Conservation (phyloP, 2,113 vertebrate genomes). For the Rhabdornis inornatus region DNA sequence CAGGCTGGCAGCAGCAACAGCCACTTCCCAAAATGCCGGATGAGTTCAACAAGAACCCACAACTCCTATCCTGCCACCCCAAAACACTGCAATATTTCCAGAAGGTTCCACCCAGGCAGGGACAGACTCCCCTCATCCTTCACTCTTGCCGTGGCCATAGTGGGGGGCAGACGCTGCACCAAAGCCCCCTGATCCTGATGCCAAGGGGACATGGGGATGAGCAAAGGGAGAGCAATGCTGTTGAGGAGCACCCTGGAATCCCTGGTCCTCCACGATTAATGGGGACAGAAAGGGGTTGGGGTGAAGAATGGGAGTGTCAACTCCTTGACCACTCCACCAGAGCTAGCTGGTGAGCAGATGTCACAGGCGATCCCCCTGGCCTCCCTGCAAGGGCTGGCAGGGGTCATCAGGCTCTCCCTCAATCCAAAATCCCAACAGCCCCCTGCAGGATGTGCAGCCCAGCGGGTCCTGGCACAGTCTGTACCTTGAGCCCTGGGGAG, state of each 20-base stretch:
- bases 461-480: fast-evolving
- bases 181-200: neutral
- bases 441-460: neutral
- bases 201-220: neutral
- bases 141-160: neutral
- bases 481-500: neutral
- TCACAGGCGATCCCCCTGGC: neutral
- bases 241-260: neutral
- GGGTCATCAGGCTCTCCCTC: neutral
- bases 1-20: neutral
- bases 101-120: neutral
- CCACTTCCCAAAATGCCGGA: neutral
- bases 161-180: fast-evolving
- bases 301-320: neutral
- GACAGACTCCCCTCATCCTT: neutral
- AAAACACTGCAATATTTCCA: neutral
- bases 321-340: neutral
- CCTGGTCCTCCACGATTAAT: neutral
- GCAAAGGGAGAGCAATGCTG: too few species aligned
- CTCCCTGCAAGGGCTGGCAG: neutral
- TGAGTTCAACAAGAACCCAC: neutral
- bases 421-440: too few species aligned
- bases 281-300: neutral
- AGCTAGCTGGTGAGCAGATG: fast-evolving
- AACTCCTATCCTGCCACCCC: neutral